Conservation (phyloP, 1,140 invertebrate species). For the Teleopsis dalmanni region DNA sequence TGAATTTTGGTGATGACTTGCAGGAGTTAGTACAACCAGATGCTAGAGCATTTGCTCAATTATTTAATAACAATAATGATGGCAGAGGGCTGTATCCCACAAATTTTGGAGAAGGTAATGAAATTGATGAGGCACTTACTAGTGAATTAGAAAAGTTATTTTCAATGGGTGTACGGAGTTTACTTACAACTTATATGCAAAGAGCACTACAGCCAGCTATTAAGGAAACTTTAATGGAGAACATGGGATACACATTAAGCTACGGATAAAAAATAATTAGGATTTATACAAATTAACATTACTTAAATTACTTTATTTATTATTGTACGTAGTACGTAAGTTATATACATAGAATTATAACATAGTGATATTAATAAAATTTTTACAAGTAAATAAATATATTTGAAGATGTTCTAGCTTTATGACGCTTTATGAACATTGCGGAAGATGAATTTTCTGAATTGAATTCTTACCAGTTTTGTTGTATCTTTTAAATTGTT, state of each 20-base stretch:
- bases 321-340: too few species aligned
- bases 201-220: slow-evolving; percentile 72
- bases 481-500: too few species aligned
- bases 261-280: slow-evolving; percentile 64
- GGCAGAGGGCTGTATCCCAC: slow-evolving; percentile 13
- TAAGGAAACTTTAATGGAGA: slow-evolving; percentile 74
- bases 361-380: too few species aligned
- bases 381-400: too few species aligned
- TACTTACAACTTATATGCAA: slow-evolving; percentile 76
- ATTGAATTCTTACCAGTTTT: too few species aligned
- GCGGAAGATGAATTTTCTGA: too few species aligned
- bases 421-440: too few species aligned
- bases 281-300: too few species aligned
- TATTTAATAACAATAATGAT: slow-evolving; percentile 17
- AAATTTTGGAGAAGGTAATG: slow-evolving; percentile 47
- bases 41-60: slow-evolving; percentile 37
- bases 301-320: too few species aligned
- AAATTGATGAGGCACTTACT: slow-evolving; percentile 51
- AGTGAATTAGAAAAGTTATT: slow-evolving; percentile 78
- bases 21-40: slow-evolving; percentile 35
- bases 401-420: too few species aligned
- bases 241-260: slow-evolving; percentile 76
- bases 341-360: too few species aligned
- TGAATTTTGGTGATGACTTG: slow-evolving; percentile 33
- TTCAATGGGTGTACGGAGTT: slow-evolving; percentile 64